Evolutionary conservation across 1,140 invertebrate genomes (phyloP), one percentile per base, ranked within the genome.

Genomic region (Neodiprion lecontei): DNA sequence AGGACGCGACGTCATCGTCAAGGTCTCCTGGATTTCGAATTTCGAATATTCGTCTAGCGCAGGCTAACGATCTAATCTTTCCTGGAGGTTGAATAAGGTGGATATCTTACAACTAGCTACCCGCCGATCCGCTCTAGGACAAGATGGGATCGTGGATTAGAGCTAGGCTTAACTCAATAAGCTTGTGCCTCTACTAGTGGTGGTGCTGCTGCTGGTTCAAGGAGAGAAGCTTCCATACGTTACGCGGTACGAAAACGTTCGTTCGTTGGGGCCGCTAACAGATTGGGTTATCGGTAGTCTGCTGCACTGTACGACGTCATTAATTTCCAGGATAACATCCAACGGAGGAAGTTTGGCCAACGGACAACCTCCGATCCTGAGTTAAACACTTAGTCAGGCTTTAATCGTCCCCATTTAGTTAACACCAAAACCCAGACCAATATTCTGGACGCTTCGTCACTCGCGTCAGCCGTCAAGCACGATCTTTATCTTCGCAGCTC

Each of bases 111-210:
- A 61, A 61, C 79, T 80, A 74, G 77, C 80, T 80, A 80, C 71
- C 79, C 70, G 69, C 67, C 28, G 68, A 72, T 80, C 70, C 65
- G 76, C 70, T 80, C 66, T 74, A 77, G 79, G 79, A 74, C 23
- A 71, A 74, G 75, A 73, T 75, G 77, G 77, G 72, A 74, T 75
- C 75, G 73, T 77, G 70, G 81, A 82, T 80, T 80, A 74, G 68
- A 69, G 61, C 72, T 69, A 65, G 40, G 72, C 77, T 80, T 77
- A 80, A 79, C 78, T 80, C 67, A 73, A 80, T 77, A 74, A 79
- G 74, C 74, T 67, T 72, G 76, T 74, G 69, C 21, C 65, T 65
- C 75, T 47, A 28, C 65, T 67, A 50, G 2, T 61, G 11, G 2
- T 7, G 53, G 2, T 61, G 53, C 53, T 61, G 53, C n/a, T 61